Conservation (phyloP, 2,888 invertebrate species). For the Euclidia mi region DNA sequence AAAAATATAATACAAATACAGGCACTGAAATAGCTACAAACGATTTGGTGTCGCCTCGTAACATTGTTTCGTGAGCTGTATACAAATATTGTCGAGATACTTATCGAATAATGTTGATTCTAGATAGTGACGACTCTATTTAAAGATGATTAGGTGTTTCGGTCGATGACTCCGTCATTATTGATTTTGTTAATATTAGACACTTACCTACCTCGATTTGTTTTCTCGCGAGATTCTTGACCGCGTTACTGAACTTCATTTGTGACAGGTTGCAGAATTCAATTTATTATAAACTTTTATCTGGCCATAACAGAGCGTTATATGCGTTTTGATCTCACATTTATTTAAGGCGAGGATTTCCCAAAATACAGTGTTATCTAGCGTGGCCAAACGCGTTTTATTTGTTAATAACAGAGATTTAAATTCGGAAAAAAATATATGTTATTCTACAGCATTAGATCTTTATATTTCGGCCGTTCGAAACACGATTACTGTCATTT, state of each 20-base stretch:
- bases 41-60: constrained; percentile 4
- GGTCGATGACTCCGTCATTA: constrained; percentile 50
- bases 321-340: constrained; percentile 28
- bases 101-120: constrained; percentile 48
- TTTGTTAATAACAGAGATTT: too few species aligned
- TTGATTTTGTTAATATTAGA: constrained; percentile 43
- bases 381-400: too few species aligned
- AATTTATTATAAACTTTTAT: constrained; percentile 17
- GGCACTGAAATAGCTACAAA: neutral
- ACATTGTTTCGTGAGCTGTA: constrained; percentile 31
- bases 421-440: too few species aligned
- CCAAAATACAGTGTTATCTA: too few species aligned
- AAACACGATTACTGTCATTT: too few species aligned
- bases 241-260: constrained; percentile 37
- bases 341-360: too few species aligned
- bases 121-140: constrained; percentile 43
- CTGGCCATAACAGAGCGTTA: constrained; percentile 15
- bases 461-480: too few species aligned
- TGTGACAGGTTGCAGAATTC: constrained; percentile 17
- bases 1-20: constrained; percentile 23
- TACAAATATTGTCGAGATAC: constrained; percentile 30
- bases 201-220: constrained; percentile 13
- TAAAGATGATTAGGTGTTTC: constrained; percentile 39
- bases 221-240: constrained; percentile 42
- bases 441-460: too few species aligned